A percentile compares a stretch with the other conserved stretches of the same genome.
Conservation (phyloP, 2,113 vertebrate species). For the Shinisaurus crocodilurus region DNA sequence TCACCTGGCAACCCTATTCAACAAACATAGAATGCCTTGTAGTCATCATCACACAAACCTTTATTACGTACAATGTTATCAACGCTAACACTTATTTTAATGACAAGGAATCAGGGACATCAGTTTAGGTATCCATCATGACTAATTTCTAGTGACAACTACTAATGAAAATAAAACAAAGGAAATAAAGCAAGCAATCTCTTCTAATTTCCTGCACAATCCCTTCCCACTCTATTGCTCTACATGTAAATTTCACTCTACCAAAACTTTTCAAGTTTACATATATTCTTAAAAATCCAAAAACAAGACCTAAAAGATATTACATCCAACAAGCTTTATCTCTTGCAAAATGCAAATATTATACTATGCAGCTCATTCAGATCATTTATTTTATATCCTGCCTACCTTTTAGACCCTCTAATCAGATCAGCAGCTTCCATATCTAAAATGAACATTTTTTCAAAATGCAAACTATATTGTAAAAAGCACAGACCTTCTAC, state of each 20-base stretch:
- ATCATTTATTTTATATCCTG: constrained; percentile 55
- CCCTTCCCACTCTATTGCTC: constrained; percentile 27
- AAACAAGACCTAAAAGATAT: constrained; percentile 57
- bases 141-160: constrained; percentile 31
- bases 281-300: constrained; percentile 51
- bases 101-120: constrained; percentile 34
- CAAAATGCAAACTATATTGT: constrained; percentile 58
- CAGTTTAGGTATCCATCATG: constrained; percentile 21
- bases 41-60: constrained; percentile 19
- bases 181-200: constrained; percentile 49
- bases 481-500: constrained; percentile 57
- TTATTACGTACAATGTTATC: constrained; percentile 33
- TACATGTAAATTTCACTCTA: constrained; percentile 63
- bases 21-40: constrained; percentile 11
- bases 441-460: constrained; percentile 48
- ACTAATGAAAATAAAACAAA: constrained; percentile 15
- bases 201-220: constrained; percentile 59
- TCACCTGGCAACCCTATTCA: neutral
- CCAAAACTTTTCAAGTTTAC: constrained; percentile 68
- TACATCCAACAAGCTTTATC: constrained; percentile 61
- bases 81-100: constrained; percentile 13
- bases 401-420: constrained; percentile 54
- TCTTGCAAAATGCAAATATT: constrained; percentile 60
- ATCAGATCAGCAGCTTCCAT: constrained; percentile 48
- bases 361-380: constrained; percentile 64